Percentiles rank a stretch among this genome's conserved stretches.
Evolutionary conservation across 2,113 vertebrate genomes (phyloP).

Genomic region (Microtus pennsylvanicus): DNA sequence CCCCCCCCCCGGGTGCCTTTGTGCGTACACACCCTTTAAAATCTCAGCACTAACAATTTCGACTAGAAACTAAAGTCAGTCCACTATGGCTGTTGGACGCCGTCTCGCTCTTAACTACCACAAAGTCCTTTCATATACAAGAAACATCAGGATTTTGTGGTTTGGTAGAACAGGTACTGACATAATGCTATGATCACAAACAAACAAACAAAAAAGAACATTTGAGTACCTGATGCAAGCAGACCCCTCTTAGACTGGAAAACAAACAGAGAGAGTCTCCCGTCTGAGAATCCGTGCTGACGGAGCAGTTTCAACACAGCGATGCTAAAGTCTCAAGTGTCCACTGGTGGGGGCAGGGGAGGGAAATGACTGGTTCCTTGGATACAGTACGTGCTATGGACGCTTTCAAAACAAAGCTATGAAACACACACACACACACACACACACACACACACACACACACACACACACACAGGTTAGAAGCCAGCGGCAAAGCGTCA

Average conservation of each 20-base stretch:
- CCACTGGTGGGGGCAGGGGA: neutral
- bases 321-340: slow-evolving; percentile 17
- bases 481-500: slow-evolving; percentile 76
- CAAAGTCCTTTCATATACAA: neutral
- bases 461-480: slow-evolving; percentile 67
- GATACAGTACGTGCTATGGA: neutral
- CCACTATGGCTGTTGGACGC: neutral
- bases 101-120: neutral
- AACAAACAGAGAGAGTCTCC: neutral
- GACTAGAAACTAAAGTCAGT: neutral
- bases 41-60: neutral
- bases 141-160: neutral
- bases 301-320: neutral
- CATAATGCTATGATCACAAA: neutral
- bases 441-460: slow-evolving; percentile 81
- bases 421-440: slow-evolving; percentile 77
- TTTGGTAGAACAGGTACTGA: neutral
- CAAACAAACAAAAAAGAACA: neutral
- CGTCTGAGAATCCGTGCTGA: neutral
- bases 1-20: neutral
- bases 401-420: slow-evolving; percentile 63
- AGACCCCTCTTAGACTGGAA: slow-evolving; percentile 26
- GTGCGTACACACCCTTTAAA: slow-evolving; percentile 15
- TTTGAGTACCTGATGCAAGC: neutral
- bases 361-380: neutral